These are phyloP conservation scores for Halichondria panicea DNA, from an alignment of 37 sponge, comb jelly and placozoan species.

Conservation along the genomic window DNA sequence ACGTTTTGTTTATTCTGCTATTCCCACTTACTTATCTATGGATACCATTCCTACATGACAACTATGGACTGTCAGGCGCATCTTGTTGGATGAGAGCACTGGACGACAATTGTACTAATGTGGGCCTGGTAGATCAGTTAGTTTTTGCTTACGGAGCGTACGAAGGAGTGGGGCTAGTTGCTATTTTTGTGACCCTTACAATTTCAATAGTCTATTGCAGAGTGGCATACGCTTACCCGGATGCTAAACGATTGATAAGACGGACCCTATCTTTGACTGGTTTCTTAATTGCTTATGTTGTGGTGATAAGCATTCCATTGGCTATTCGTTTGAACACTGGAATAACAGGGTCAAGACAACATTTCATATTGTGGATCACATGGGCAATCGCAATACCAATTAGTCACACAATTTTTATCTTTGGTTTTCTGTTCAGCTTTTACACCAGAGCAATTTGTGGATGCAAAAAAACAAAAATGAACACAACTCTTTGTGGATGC, in stretches of 20 bases:
- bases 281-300: background rate
- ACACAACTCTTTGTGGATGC: too few species aligned
- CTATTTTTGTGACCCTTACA: background rate
- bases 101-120: background rate
- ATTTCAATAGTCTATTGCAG: background rate
- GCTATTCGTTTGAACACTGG: background rate
- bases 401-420: background rate
- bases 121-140: background rate
- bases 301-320: background rate
- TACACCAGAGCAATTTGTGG: too few species aligned
- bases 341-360: background rate
- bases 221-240: background rate
- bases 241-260: background rate
- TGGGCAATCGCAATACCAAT: background rate
- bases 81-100: background rate
- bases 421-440: constrained; percentile 1
- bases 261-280: background rate
- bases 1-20: background rate
- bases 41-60: background rate
- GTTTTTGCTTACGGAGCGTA: background rate
- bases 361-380: background rate
- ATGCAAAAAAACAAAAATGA: too few species aligned
- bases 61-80: background rate
- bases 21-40: background rate
- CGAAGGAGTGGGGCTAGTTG: background rate